phyloP scores from a whole-genome alignment of 2,113 vertebrate genomes.

The Sceloporus tristichus region DNA sequence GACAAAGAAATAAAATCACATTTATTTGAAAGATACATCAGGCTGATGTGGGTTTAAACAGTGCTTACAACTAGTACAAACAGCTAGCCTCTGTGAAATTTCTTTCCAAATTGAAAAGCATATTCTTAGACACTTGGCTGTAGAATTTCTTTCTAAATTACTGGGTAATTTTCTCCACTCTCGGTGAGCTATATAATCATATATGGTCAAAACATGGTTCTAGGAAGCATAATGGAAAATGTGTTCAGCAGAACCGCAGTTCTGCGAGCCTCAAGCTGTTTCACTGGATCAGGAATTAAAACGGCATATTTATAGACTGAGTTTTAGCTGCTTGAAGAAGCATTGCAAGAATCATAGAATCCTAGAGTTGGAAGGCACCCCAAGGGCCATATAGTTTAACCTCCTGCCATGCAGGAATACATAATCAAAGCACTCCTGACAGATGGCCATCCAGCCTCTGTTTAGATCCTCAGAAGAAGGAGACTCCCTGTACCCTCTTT shows the following conservation, averaged over 20 bases:
- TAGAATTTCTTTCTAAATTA: constrained; percentile 72
- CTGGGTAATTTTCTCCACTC: constrained; percentile 69
- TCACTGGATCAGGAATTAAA: constrained; percentile 54
- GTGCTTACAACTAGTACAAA: constrained; percentile 67
- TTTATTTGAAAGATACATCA: constrained; percentile 68
- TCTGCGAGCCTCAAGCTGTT: constrained; percentile 29
- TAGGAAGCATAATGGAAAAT: constrained; percentile 66
- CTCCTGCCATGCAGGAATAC: no score
- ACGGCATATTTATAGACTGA: constrained; percentile 38
- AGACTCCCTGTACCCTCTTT: background rate
- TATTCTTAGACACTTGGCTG: constrained; percentile 63
- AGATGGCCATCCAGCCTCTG: no score
- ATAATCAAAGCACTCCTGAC: no score
- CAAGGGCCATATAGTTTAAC: no score
- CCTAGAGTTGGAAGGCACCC: no score
- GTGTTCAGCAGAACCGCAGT: constrained; percentile 56
- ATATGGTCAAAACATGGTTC: constrained; percentile 66
- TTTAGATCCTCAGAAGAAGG: background rate
- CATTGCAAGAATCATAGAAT: background rate
- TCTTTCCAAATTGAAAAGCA: constrained; percentile 68
- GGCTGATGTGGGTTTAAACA: constrained; percentile 62
- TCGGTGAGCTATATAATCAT: constrained; percentile 70
- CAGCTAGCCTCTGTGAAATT: constrained; percentile 64
- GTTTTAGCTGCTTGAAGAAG: constrained; percentile 10
- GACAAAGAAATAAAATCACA: constrained; percentile 58